These are phyloP conservation scores for Pelusios castaneus DNA, from an alignment of 2,113 vertebrate genomes.

Conservation along the genomic window DNA sequence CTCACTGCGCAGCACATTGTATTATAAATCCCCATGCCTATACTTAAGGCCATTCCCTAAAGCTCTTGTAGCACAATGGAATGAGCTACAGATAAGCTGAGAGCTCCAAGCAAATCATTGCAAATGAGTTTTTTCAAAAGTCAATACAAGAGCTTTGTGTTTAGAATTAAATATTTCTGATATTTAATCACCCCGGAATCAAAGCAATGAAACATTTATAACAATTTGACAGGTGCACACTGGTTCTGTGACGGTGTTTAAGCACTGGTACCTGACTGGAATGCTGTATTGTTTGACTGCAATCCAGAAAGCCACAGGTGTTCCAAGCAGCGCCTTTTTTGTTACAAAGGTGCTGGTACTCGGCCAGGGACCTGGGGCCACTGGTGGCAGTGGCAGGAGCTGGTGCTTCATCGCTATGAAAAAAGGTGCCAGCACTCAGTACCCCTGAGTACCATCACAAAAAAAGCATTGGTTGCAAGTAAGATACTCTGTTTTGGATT, in stretches of 20 bases:
- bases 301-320: conserved; percentile 39
- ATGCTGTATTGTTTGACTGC: neutral
- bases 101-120: neutral
- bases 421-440: too few relatives aligned
- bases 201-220: conserved; percentile 12
- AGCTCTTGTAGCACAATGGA: neutral
- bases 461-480: too few relatives aligned
- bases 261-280: conserved; percentile 60
- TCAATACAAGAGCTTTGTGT: conserved; percentile 2
- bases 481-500: neutral
- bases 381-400: too few relatives aligned
- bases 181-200: conserved; percentile 38
- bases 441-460: too few relatives aligned
- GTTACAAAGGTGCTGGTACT: too few relatives aligned
- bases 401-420: too few relatives aligned
- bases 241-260: conserved; percentile 30
- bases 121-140: neutral
- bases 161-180: neutral
- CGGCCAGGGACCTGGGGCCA: too few relatives aligned
- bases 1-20: neutral
- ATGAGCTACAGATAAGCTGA: neutral
- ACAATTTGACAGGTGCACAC: conserved; percentile 40
- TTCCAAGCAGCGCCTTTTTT: too few relatives aligned
- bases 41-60: neutral
- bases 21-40: neutral